Evolutionary conservation across 2,113 vertebrate genomes (phyloP).

Genomic region (Campylorhamphus procurvoides): DNA sequence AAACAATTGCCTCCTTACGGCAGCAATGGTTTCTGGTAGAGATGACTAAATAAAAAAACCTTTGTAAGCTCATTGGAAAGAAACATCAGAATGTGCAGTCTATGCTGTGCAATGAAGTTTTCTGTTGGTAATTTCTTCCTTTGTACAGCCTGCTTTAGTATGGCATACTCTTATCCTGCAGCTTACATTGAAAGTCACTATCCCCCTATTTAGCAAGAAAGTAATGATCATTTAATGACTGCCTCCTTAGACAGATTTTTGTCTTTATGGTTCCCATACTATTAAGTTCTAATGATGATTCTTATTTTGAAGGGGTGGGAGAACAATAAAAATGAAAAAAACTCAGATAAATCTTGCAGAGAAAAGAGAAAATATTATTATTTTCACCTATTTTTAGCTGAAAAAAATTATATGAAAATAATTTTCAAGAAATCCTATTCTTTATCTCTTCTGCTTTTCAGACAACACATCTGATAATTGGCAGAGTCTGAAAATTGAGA

Average conservation of each 20-base stretch:
- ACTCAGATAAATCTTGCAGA: neutral
- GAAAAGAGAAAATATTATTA: neutral
- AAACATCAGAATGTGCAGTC: neutral
- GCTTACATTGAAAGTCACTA: neutral
- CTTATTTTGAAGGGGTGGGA: neutral
- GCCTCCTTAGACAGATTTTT: neutral
- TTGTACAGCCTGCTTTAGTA: neutral
- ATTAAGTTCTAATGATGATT: accelerated
- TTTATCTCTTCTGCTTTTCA: neutral
- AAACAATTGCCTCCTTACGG: neutral
- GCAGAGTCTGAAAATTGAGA: neutral
- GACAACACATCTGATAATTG: neutral
- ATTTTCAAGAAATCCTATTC: neutral
- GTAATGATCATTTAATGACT: neutral
- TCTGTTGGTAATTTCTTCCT: neutral
- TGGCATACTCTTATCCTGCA: neutral
- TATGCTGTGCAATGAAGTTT: neutral
- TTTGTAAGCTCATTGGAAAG: neutral
- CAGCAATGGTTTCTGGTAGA: neutral
- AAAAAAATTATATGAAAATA: neutral
- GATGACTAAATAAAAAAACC: neutral
- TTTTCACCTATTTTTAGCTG: neutral
- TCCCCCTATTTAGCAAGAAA: neutral
- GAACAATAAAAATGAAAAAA: neutral
- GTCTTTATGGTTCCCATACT: neutral